These are phyloP conservation scores for Damaliscus lunatus DNA, from an alignment of 2,113 vertebrate genomes.

Conservation along the genomic window DNA sequence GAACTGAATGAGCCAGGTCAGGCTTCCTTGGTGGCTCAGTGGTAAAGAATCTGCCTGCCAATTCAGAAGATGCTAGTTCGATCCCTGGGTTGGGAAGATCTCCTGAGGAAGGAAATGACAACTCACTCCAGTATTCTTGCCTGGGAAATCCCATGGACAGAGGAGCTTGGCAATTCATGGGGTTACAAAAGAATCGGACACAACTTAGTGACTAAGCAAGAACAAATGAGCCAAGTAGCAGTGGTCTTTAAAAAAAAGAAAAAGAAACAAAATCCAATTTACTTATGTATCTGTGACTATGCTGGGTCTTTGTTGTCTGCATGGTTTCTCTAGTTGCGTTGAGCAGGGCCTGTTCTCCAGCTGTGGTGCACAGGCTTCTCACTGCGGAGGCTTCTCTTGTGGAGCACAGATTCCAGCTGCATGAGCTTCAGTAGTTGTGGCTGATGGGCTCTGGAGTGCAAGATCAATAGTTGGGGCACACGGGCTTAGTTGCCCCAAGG, in stretches of 20 bases:
- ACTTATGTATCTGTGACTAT: not conserved
- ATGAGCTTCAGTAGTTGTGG: not conserved
- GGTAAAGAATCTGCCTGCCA: not conserved
- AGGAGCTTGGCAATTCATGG: not conserved
- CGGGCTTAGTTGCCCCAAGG: not conserved
- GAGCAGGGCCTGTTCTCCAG: not conserved
- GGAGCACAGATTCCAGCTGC: not conserved
- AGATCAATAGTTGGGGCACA: not conserved
- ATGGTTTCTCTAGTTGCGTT: not conserved
- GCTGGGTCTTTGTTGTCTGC: not conserved
- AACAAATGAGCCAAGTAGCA: not conserved
- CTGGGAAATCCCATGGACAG: not conserved
- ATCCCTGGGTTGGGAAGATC: not conserved
- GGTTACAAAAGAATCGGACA: not conserved
- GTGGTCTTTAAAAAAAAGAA: not conserved
- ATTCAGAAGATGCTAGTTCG: not conserved
- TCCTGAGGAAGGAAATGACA: not conserved
- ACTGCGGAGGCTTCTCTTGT: not conserved
- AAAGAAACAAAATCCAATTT: not conserved
- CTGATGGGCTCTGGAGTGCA: not conserved
- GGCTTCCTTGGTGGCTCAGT: not conserved
- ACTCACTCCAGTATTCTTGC: not conserved
- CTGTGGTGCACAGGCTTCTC: not conserved
- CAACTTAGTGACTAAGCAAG: not conserved
- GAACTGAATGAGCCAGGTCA: not conserved